Base-by-base conservation (phyloP, 2,888 invertebrate species). In the Caenorhabditis wallacei region DNA sequence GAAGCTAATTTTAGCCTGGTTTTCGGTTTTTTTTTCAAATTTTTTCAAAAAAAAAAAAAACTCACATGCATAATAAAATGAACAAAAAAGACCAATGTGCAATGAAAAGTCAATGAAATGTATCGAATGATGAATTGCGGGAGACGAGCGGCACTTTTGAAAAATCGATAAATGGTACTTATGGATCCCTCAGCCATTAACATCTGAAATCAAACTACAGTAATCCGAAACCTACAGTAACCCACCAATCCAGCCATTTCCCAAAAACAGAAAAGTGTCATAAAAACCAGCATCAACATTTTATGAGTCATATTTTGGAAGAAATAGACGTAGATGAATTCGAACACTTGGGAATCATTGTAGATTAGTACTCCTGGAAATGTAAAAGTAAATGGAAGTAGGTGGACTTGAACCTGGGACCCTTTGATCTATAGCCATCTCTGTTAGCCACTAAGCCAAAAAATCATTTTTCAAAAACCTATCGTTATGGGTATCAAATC, bases 251-350 rank as follows among this genome's bases (percentile, higher is more conserved):
- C 35, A 11, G 59, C 48, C 30, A 71, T 5, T 10, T 71, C 46
- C 71, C 71, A 71, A 5, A 37, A 18, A 4, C 30, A 10, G 22
- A 71, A 35, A 13, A 59, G n/a, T 0, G 26, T 1, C 18, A 57
- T 51, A 37, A 59, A 71, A 0, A 51, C 16, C 1, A 71, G 10
- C 35, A 59, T 13, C 18, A 48, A 20, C 30, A 71, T 13, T 35
- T 51, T 26, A 2, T 48, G 22, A n/a, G 51, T 24, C 48, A 51
- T 48, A 11, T 18, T 35, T 24, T 59, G 59, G 24, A 48, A 59
- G 48, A 71, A 71, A n/a, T 46, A 71, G 4, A 59, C 59, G 51
- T 51, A 71, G 51, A 71, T 22, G 37, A 51, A 71, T n/a, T 71
- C 48, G 51, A 13, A 71, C 11, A 71, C 22, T 4, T 71, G 35